Evolutionary conservation across 2,113 vertebrate species (phyloP), one percentile per base, ranked within the genome.

Genomic region (Phaethornis superciliosus): DNA sequence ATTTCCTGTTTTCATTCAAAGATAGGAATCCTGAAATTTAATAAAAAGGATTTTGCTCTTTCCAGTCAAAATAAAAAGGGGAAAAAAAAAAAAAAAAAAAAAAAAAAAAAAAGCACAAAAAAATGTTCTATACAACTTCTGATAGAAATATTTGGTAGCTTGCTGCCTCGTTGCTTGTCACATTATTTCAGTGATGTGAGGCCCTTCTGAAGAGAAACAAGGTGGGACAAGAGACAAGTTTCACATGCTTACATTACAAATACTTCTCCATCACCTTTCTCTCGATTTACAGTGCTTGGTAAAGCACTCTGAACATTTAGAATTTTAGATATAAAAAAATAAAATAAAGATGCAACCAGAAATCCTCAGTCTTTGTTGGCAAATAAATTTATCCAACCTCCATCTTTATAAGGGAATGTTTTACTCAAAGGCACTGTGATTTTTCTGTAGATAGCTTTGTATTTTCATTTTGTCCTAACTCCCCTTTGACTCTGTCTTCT

Each of bases 401-500:
- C 12, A 4, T 49, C 21, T 75, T 94, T 74, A 13, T 78, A 96
- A 81, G 55, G 27, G 55, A 74, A 30, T n/a, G 16, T 86, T 93
- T 95, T 92, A 37, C 51, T 85, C 15, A 42, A 68, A 74, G 60
- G 30, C 37, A 4, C 1, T 49, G 4, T 75, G 33, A 16, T 85
- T 89, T 59, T 90, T 90, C 44, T 62, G 23, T 72, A 60, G 19
- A 59, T 78, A 79, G 9, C 19, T 68, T 88, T 80, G 4, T 70
- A n/a, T 94, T 87, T 85, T 89, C 12, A 20, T 90, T 96, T 90
- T 81, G 32, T 89, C 59, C 42, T 88, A 84, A 85, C 28, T 89
- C 15, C 75, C 8, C 18, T 90, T 93, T 95, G 87, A 75, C 58
- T 95, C 64, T 56, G 69, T 89, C 64, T 94, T 92, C 65, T 93